Conservation (phyloP, 2,888 invertebrate genomes). For the Orchesellides sinensis region DNA sequence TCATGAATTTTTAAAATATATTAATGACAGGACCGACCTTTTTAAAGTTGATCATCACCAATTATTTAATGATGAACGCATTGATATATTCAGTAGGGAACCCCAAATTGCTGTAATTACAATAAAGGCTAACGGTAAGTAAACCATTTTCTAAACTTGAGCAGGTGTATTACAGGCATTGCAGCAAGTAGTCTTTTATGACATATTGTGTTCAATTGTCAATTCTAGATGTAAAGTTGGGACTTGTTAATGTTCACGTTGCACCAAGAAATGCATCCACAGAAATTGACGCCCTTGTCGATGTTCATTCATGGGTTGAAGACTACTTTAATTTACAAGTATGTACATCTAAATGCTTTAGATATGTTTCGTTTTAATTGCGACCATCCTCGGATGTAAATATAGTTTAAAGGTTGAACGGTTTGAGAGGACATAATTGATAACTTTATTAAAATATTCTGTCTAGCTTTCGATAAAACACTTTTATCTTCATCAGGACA, state of each 20-base stretch:
- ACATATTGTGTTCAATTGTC: background rate
- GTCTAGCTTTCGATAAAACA: background rate
- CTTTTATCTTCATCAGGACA: no score
- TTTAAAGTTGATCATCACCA: slow-evolving; percentile 51
- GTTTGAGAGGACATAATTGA: no score
- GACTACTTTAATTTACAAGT: slow-evolving; percentile 46
- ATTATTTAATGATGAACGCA: slow-evolving; percentile 40
- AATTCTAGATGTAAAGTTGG: slow-evolving; percentile 41
- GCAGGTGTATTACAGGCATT: background rate
- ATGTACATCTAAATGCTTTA: no score
- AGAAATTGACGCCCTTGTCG: slow-evolving; percentile 60
- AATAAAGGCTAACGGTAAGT: slow-evolving; percentile 42
- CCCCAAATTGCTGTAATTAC: slow-evolving; percentile 43
- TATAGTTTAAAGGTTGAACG: no score
- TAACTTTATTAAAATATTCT: background rate
- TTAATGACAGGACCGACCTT: slow-evolving; percentile 38
- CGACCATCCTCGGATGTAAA: background rate
- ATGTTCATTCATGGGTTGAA: slow-evolving; percentile 59
- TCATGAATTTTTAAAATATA: no score
- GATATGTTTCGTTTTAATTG: background rate
- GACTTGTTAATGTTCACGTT: slow-evolving; percentile 57
- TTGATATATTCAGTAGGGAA: slow-evolving; percentile 58
- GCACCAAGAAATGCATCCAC: slow-evolving; percentile 57
- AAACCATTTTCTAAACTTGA: background rate
- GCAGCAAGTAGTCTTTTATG: background rate